These are phyloP conservation scores for Paramormyrops kingsleyae DNA, from an alignment of 2,113 vertebrate genomes.

Conservation along the genomic window DNA sequence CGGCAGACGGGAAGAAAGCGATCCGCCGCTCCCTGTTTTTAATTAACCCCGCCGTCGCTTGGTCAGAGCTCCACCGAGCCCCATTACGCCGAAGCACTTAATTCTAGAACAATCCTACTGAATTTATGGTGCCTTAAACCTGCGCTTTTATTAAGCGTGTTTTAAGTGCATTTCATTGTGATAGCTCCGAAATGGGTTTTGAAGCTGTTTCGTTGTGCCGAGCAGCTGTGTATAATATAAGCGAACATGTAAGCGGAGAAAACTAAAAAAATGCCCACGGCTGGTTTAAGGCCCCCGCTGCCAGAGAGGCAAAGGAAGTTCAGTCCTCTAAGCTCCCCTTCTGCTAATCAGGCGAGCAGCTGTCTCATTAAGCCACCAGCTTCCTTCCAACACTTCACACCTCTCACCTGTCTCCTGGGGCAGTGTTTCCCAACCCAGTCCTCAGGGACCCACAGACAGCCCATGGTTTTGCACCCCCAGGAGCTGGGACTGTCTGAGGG, in stretches of 20 bases:
- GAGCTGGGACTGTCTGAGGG: background rate
- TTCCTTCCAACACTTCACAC: constrained; percentile 9
- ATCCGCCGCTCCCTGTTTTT: background rate
- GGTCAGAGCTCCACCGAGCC: no score
- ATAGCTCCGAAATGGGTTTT: background rate
- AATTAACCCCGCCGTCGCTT: background rate
- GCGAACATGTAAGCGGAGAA: background rate
- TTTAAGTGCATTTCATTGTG: background rate
- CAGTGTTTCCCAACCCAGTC: background rate
- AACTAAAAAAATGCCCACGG: background rate
- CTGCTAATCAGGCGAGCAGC: constrained; percentile 18
- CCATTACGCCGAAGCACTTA: background rate
- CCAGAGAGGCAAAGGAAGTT: background rate
- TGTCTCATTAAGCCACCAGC: constrained; percentile 14
- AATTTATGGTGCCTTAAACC: background rate
- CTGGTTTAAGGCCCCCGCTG: background rate
- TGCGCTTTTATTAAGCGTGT: background rate
- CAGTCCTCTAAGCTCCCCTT: background rate
- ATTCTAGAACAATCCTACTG: background rate
- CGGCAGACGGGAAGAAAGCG: constrained; percentile 32
- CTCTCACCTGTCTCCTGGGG: background rate
- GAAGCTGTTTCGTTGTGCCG: background rate
- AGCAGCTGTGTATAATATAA: background rate
- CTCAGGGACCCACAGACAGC: background rate
- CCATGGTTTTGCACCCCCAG: background rate